These are phyloP conservation scores for Drosophila borborema DNA, from an alignment of 2,888 invertebrate species.

Conservation along the genomic window DNA sequence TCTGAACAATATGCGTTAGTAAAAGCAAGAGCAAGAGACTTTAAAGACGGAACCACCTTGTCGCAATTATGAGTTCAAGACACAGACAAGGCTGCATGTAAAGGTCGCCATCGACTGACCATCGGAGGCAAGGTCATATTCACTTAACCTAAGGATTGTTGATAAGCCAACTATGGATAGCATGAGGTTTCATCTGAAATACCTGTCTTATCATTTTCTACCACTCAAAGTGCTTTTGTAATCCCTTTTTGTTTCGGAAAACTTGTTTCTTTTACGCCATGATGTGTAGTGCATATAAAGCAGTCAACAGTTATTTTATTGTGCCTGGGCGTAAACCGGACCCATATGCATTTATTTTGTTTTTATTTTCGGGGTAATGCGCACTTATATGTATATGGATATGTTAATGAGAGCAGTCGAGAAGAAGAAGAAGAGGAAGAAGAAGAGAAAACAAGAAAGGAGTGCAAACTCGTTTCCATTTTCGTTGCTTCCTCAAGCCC, in stretches of 20 bases:
- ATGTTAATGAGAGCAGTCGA: conserved; percentile 55
- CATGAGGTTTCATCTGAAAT: neutral
- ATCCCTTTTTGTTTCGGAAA: conserved; percentile 25
- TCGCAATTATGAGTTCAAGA: conserved; percentile 26
- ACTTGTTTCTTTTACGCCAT: conserved; percentile 46
- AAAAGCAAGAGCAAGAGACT: neutral
- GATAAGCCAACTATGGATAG: neutral
- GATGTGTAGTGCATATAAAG: conserved; percentile 59
- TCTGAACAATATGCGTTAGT: conserved; percentile 2
- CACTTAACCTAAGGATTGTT: conserved; percentile 26
- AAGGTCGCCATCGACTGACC: conserved; percentile 53
- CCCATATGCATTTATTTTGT: conserved; percentile 40
- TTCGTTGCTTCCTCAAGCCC: conserved; percentile 21
- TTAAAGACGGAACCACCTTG: conserved; percentile 50
- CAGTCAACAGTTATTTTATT: conserved; percentile 18
- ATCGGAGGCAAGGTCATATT: conserved; percentile 44
- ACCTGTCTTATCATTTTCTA: conserved; percentile 14
- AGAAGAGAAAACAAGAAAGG: conserved; percentile 20
- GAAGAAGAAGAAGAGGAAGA: neutral
- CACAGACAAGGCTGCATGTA: conserved; percentile 37
- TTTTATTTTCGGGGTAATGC: conserved; percentile 32
- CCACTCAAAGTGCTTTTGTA: conserved; percentile 10
- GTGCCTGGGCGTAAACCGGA: conserved; percentile 61
- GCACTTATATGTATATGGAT: neutral
- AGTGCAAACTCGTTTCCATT: conserved; percentile 32